Evolutionary conservation across 92 coral and sea anemone species (phyloP), one percentile per base, ranked within the genome.

Genomic region (Blastomussa wellsi): DNA sequence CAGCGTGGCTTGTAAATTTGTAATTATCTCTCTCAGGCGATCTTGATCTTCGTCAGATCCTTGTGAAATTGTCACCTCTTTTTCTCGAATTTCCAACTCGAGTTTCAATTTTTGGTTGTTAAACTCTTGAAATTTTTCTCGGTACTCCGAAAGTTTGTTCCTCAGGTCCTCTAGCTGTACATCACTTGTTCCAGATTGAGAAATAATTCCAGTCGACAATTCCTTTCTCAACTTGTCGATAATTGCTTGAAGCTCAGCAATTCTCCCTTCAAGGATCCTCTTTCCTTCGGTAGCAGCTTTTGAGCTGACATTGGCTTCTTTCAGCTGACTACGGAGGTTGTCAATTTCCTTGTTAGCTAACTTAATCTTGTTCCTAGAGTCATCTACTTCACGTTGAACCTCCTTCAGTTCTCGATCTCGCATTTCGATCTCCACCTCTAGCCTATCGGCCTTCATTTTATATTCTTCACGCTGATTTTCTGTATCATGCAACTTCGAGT

Each of bases 221-320:
- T 92, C 94, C 32, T 92, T 92, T 75, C 88, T 80, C 22, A 94
- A 64, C 74, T 87, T 84, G 28, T 94, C 98, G 75, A 87, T 90
- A 28, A 87, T 85, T 32, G 80, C 74, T 75, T 94, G 95, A 37
- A 92, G 89, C 52, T 92, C 95, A 11, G 82, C 69, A 28, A 86
- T 59, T 57, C 83, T 75, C 33, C 80, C 68, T 31, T 87, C 86
- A 17, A 94, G 78, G 28, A 86, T 76, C 84, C 83, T 89, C 67
- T 76, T 86, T 62, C 86, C 95, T 67, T 88, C 91, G 64, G 71
- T 91, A 76, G 92, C 90, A 66, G 87, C 91, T 74, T 89, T 94
- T 14, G 92, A 86, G 31, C 79, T 78, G 20, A 82, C 89, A 57
- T 86, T 92, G 10, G 93, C 85, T 16, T 83, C 92, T 68, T 90